Base-by-base conservation (phyloP, 1,140 invertebrate species). In the Plodia interpunctella region DNA sequence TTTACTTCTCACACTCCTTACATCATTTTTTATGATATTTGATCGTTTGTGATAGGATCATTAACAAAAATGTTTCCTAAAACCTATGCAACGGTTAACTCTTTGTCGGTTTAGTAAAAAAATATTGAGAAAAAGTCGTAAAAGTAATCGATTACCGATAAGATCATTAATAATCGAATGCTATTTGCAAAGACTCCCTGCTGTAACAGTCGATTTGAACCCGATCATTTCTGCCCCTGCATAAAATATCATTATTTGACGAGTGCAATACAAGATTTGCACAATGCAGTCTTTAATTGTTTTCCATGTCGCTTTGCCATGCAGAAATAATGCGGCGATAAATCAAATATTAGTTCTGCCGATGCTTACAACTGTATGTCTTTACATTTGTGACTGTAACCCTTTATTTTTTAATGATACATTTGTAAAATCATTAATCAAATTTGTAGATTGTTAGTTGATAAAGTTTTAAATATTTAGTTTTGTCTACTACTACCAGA, bases 311-410 rank as follows among this genome's bases (percentile, higher is more conserved):
- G 62, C 75, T 74, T 73, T 79, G 65, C 62, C 63, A 60, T 59
- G 58, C 65, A 63, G 60, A 73, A 76, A 76, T 66, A 70, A 72
- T 65, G 74, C 72, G 71, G 73, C 69, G 66, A 87, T 86, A 74
- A 49, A 81, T 87, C 81, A 85, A 71, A 70, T 49, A 81, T 88
- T 86, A 71, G 81, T 85, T 88, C 75, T 74, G 67, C 76, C 62
- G 74, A 59, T 49, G 59, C 50, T 56, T 20, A 13, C 10, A 51
- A 51, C 49, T 1, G 19, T 19, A 25, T 53, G 38, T 15, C n/a
- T 1, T 44, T 15, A n/a, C n/a, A n/a, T 44, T 15, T 44, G 38
- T 25, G 10, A 58, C 66, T 63, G 62, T 70, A 28, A 80, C 73
- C 74, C 74, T 74, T 78, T 61, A 57, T 59, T 65, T 21, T 17